Evolutionary conservation across 2,888 invertebrate species (phyloP).

Genomic region (Abrostola triplasia): DNA sequence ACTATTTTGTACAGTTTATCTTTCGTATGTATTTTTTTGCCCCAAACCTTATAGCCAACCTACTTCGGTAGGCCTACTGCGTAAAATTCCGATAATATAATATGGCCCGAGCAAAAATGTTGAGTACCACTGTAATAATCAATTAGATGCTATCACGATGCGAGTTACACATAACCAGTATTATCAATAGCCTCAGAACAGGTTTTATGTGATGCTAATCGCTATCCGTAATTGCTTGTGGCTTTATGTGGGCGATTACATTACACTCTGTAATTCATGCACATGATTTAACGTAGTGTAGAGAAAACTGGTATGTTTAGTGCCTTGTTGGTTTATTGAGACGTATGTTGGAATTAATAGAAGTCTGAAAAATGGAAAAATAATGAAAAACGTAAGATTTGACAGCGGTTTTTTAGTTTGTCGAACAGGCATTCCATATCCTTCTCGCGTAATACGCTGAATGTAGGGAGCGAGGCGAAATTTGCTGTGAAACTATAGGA

Average conservation of each 20-base stretch:
- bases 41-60: no score
- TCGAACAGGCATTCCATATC: no score
- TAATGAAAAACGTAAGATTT: no score
- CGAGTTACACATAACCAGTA: constrained; percentile 6
- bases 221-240: neutral
- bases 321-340: neutral
- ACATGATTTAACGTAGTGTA: neutral
- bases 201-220: constrained; percentile 2
- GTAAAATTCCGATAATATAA: no score
- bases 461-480: no score
- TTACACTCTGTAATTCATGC: neutral
- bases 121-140: neutral
- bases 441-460: no score
- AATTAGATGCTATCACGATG: constrained; percentile 1
- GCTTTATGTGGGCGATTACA: neutral
- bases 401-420: no score
- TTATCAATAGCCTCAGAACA: constrained; percentile 1
- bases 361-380: neutral
- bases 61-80: no score
- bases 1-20: no score
- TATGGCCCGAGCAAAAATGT: neutral
- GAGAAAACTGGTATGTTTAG: neutral
- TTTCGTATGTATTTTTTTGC: no score
- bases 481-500: no score
- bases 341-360: no score